These are phyloP conservation scores for Thumatha senex DNA, from an alignment of 2,888 invertebrate genomes.

Conservation along the genomic window DNA sequence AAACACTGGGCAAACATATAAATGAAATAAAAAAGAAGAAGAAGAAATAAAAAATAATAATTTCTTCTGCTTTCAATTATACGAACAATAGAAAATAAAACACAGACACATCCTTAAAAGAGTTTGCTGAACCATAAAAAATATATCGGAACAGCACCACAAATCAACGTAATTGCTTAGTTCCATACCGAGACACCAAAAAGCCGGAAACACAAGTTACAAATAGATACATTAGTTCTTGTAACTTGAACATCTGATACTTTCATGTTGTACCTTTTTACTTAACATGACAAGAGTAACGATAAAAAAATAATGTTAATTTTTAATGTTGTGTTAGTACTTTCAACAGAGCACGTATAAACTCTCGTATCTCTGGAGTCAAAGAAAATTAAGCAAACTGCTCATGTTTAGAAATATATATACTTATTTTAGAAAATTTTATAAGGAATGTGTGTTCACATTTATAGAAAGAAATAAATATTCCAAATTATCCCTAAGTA, in stretches of 20 bases:
- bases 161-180: slow-evolving; percentile 44
- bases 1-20: too few relatives aligned
- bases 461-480: too few relatives aligned
- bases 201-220: slow-evolving; percentile 70
- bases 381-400: too few relatives aligned
- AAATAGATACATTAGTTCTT: slow-evolving; percentile 76
- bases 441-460: too few relatives aligned
- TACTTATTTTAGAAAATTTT: too few relatives aligned
- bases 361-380: too few relatives aligned
- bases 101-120: slow-evolving; percentile 3
- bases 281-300: slow-evolving; percentile 33
- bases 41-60: too few relatives aligned
- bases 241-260: slow-evolving; percentile 69
- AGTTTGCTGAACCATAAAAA: slow-evolving; percentile 11
- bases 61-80: not conserved
- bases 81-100: not conserved
- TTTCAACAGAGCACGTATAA: too few relatives aligned
- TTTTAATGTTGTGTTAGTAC: not conserved
- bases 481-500: too few relatives aligned
- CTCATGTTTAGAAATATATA: too few relatives aligned
- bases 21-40: too few relatives aligned
- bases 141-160: slow-evolving; percentile 15
- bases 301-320: slow-evolving; percentile 11
- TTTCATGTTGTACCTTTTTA: slow-evolving; percentile 43
- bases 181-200: slow-evolving; percentile 44